Base-by-base conservation (phyloP, 2,113 vertebrate species). In the Phaetusa simplex region DNA sequence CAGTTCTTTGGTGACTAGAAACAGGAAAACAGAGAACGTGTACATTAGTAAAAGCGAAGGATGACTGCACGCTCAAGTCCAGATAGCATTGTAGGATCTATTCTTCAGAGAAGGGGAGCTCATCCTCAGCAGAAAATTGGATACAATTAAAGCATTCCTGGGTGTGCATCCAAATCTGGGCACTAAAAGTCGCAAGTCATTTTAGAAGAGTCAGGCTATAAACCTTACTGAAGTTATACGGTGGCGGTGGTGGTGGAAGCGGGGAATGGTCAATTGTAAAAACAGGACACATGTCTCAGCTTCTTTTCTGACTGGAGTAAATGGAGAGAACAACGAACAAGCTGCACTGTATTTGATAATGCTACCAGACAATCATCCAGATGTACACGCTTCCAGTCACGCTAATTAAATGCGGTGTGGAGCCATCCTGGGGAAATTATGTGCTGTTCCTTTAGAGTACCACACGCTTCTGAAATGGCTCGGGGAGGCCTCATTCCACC, bases 401-500 rank as follows among this genome's bases (percentile, higher is more conserved):
- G 27, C 61, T 95, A 96, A 96, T 94, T 96, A 96, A 96, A 85
- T 87, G 81, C 5, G 5, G 49, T 61, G 69, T 76, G 89, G 89
- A 95, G 91, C 86, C 93, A 93, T 95, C 91, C 89, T 89, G 78
- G 23, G 73, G 93, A 96, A 96, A 95, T 94, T 79, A 83, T 8
- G 21, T 61, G 50, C 47, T 64, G 32, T 52, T 93, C n/a, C 71
- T 92, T 90, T 40, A 43, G 66, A 86, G 40, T 20, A 82, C 34
- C 38, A 61, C 19, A 49, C 1, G 6, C 61, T 87, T 90, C 86
- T 85, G 78, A 94, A 91, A 76, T 30, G 77, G 45, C 34, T 77
- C 62, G 38, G 47, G 38, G 12, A 84, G 70, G 21, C 30, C 36
- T 59, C 34, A 42, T 43, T 81, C 55, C 52, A 94, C 52, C 73